Evolutionary conservation across 2,888 invertebrate genomes (phyloP).

Genomic region (Acanthosoma haemorrhoidale): DNA sequence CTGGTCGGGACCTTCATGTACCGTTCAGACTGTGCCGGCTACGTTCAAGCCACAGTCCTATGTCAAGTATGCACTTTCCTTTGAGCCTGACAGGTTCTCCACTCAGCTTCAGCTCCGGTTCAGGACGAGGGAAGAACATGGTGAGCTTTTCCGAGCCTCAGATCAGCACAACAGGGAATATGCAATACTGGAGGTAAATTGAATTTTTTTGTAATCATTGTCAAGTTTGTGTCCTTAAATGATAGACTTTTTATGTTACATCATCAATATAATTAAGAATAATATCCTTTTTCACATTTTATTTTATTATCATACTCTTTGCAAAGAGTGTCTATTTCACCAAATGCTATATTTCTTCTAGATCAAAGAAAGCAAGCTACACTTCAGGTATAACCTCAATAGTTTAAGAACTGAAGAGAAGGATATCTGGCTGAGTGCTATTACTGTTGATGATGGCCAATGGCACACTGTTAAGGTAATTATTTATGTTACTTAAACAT

Average conservation of each 20-base stretch:
- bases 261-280: too few relatives aligned
- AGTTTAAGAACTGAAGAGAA: constrained; percentile 83
- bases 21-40: constrained; percentile 78
- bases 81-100: constrained; percentile 85
- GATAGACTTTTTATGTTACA: too few relatives aligned
- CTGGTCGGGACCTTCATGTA: constrained; percentile 86
- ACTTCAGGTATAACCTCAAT: constrained; percentile 89
- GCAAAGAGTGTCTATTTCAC: too few relatives aligned
- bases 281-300: background rate
- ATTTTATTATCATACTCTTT: too few relatives aligned
- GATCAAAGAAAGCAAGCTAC: constrained; percentile 82
- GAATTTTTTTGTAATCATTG: background rate
- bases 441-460: constrained; percentile 89
- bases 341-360: constrained; percentile 48
- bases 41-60: constrained; percentile 92
- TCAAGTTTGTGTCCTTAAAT: background rate
- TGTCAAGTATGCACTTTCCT: constrained; percentile 92
- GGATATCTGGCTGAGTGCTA: constrained; percentile 82
- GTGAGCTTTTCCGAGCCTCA: constrained; percentile 87
- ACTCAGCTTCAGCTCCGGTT: constrained; percentile 91
- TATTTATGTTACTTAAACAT: background rate
- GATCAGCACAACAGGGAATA: constrained; percentile 92
- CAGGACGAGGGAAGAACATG: constrained; percentile 86
- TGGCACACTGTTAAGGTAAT: constrained; percentile 83
- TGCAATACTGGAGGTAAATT: constrained; percentile 69